Evolutionary conservation across 2,888 invertebrate genomes (phyloP), one percentile per base, ranked within the genome.

Genomic region (Spodoptera littoralis): DNA sequence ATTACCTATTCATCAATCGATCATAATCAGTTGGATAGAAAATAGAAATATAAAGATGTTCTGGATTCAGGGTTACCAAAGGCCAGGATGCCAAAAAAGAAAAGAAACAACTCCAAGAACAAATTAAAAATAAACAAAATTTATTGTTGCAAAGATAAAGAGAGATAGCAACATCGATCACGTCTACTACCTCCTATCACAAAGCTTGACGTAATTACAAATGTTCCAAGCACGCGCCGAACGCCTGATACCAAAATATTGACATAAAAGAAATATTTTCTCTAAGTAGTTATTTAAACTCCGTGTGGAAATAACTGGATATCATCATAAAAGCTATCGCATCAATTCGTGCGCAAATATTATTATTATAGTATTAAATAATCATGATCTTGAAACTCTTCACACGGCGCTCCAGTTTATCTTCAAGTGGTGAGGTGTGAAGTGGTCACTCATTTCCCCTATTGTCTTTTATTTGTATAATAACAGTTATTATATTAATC

Each of bases 201-300:
- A 45, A 22, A 54, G 46, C 22, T 41, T 53, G 9, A n/a, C 58
- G 41, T 46, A 11, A 46, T 46, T 45, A 6, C 4, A 13, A 54
- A 53, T 71, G 36, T 12, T 53, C 11, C 11, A 8, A 55, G 9
- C 67, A 66, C 48, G 58, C 51, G 18, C 9, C 3, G 18, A 52
- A n/a, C 22, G 54, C 58, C 73, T 73, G 67, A 73, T 66, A 55
- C 46, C 46, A 43, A 57, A 65, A 48, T 51, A 51, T 53, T 66
- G 57, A 73, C 46, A 66, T 43, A 2, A 72, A 57, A 69, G 2
- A 58, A 47, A 4, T 12, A 30, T 18, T 54, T 46, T 54, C 46
- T 30, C 55, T 73, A 53, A 55, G 46, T 44, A 66, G 30, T 44
- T 4, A 4, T 27, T 27, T 30, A 9, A 51, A 46, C 3, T 49